Evolutionary conservation across 2,888 invertebrate species (phyloP).

Genomic region (Pachycephus smyrnensis): DNA sequence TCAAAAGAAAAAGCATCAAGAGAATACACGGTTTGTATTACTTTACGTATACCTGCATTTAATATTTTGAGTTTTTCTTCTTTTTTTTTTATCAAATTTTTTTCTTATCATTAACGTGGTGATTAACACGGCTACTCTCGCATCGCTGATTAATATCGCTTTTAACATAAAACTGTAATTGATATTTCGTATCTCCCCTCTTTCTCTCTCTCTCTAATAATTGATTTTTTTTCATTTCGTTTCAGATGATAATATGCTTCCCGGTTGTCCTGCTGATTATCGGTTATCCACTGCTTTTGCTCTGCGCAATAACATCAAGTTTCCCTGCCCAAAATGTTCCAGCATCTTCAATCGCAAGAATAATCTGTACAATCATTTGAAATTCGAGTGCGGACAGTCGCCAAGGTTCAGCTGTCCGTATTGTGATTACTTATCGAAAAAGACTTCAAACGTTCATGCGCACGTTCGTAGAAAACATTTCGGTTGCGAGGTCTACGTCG

Average conservation of each 20-base stretch:
- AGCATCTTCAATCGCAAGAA: conserved; percentile 55
- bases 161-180: not conserved
- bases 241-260: conserved; percentile 8
- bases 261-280: conserved; percentile 11
- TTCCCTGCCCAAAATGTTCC: conserved; percentile 53
- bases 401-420: conserved; percentile 64
- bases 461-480: conserved; percentile 15
- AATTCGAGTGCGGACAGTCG: conserved; percentile 62
- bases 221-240: not conserved
- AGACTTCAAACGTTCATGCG: conserved; percentile 25
- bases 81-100: not conserved
- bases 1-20: not conserved
- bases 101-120: not conserved
- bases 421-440: conserved; percentile 51
- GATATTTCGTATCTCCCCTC: not conserved
- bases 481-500: conserved; percentile 16
- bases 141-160: not conserved
- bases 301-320: conserved; percentile 37
- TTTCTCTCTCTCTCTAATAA: not conserved
- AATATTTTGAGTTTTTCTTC: not conserved
- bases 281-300: conserved; percentile 26
- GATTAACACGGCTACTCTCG: not conserved
- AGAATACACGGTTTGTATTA: not conserved
- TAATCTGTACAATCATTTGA: conserved; percentile 56
- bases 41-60: not conserved